Conservation (phyloP, 2,888 invertebrate genomes). For the Eristalinus aeneus region DNA sequence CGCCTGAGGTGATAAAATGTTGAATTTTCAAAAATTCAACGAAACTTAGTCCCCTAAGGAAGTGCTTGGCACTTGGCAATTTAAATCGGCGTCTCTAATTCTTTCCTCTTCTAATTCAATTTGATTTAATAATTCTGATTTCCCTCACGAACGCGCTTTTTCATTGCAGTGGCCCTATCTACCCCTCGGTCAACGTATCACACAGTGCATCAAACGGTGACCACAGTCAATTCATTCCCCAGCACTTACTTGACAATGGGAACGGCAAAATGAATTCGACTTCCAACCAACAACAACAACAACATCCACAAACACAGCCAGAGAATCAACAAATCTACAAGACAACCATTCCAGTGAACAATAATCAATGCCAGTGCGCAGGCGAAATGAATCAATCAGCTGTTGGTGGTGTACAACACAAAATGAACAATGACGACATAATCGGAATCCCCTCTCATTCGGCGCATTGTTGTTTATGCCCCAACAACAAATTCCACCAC, state of each 20-base stretch:
- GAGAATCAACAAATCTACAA: constrained; percentile 74
- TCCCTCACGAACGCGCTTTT: background rate
- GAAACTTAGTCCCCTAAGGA: background rate
- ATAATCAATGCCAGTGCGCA: constrained; percentile 69
- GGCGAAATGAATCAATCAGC: constrained; percentile 59
- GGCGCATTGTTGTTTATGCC: constrained; percentile 45
- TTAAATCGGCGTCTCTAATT: constrained; percentile 11
- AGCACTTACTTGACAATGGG: constrained; percentile 33
- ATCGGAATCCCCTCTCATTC: constrained; percentile 54
- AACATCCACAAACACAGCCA: constrained; percentile 22
- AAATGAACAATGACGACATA: constrained; percentile 50
- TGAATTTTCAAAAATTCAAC: background rate
- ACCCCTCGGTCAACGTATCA: constrained; percentile 77
- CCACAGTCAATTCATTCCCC: constrained; percentile 77
- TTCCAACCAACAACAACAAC: constrained; percentile 70
- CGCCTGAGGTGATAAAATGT: background rate
- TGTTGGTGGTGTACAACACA: constrained; percentile 30
- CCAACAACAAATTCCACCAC: constrained; percentile 42
- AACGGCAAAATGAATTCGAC: constrained; percentile 47
- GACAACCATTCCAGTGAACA: constrained; percentile 78
- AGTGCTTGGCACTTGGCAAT: background rate
- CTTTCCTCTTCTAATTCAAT: constrained; percentile 6
- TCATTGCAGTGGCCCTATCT: constrained; percentile 75
- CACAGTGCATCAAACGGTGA: constrained; percentile 65
- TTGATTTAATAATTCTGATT: background rate